Evolutionary conservation across 2,797 vertebrate species (phyloP), one percentile per base, ranked within the genome.

Genomic region (Characodon lateralis): DNA sequence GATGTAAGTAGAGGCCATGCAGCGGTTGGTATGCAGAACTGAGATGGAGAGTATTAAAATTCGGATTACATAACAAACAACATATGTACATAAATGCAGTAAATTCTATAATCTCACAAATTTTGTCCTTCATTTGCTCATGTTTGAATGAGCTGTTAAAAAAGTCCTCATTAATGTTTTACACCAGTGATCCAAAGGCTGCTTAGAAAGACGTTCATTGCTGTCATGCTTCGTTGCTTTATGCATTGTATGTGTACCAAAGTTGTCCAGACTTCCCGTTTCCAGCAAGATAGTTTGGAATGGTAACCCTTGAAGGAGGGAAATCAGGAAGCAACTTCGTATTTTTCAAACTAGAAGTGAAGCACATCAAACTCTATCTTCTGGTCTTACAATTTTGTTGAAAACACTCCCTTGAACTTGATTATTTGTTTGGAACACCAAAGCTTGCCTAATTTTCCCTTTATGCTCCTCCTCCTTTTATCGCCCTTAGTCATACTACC

Each of bases 401-500:
- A 22, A 39, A 55, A 39, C 20, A 12, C 6, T 70, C 74, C 50
- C 72, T 73, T 22, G 39, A 70, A 13, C 24, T 59, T 48, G 50
- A 56, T 12, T 2, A 1, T 1, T 43, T 63, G 43, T 35, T 46
- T 1, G 2, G 35, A 9, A 50, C 26, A 9, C 39, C 41, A 24
- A 3, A 13, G 3, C 9, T n/a, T 41, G 16, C 26, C n/a, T 61
- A 2, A 26, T 3, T 18, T 41, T 46, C 66, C 65, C 65, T 61
- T 58, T 46, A 6, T 6, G 0, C 8, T 9, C 3, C 8, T 51
- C 50, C 31, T 68, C 53, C 6, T 9, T 46, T 55, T 14, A 69
- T 43, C 18, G 0, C 4, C 53, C 46, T 43, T 80, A 78, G 77
- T 96, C 95, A 96, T 91, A 96, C 95, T 89, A 96, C 88, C 5